Percentiles rank a stretch among this genome's conserved stretches.
Evolutionary conservation across 2,113 vertebrate genomes (phyloP).

Genomic region (Prietella phreatophila): DNA sequence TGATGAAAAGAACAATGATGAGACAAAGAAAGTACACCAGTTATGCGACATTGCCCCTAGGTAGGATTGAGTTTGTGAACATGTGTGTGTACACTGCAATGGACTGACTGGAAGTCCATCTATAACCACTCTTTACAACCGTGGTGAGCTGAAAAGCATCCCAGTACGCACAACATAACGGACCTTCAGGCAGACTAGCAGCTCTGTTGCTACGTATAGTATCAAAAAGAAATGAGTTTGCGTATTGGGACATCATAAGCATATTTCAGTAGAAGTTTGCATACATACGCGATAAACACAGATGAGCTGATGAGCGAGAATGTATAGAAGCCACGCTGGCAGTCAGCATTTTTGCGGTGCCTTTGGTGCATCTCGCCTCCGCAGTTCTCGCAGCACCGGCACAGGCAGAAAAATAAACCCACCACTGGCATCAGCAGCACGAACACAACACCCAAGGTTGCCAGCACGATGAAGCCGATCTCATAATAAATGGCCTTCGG

Average conservation of each 20-base stretch:
- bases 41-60: too few relatives aligned
- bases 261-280: background rate
- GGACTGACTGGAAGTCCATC: background rate
- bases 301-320: slow-evolving; percentile 80
- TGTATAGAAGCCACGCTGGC: slow-evolving; percentile 80
- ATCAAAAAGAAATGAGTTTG: background rate
- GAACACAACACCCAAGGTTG: slow-evolving; percentile 78
- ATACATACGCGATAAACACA: slow-evolving; percentile 84
- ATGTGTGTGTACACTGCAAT: background rate
- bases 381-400: slow-evolving; percentile 94
- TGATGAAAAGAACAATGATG: too few relatives aligned
- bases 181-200: background rate
- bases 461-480: slow-evolving; percentile 81
- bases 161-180: background rate
- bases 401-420: slow-evolving; percentile 86
- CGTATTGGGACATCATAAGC: too few relatives aligned
- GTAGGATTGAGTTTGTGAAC: background rate
- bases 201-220: background rate
- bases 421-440: slow-evolving; percentile 82
- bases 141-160: background rate
- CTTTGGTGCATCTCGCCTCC: slow-evolving; percentile 98
- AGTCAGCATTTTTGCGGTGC: slow-evolving; percentile 85
- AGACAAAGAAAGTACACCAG: too few relatives aligned
- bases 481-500: slow-evolving; percentile 86
- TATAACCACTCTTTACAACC: background rate